phyloP scores from a whole-genome alignment of 2,797 vertebrate species.

The Hydrophis major region DNA sequence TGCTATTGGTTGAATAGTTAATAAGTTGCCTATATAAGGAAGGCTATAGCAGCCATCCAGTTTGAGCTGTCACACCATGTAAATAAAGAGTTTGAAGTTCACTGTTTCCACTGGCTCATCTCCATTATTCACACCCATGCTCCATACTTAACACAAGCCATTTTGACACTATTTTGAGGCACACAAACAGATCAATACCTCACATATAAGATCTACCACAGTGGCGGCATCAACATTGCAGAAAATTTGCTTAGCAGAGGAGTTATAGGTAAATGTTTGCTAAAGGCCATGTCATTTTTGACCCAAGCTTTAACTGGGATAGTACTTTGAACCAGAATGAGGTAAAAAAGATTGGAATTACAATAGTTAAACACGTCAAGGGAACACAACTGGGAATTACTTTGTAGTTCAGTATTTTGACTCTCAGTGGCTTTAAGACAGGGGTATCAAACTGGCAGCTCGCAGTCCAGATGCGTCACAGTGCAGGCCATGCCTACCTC shows the following conservation, averaged over 20 bases:
- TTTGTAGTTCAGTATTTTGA: neutral
- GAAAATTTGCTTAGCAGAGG: neutral
- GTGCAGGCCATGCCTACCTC: too few species aligned
- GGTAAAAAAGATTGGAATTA: neutral
- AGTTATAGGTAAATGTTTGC: neutral
- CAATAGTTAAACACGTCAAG: neutral
- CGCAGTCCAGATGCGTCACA: too few species aligned
- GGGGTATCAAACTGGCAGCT: too few species aligned
- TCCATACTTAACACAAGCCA: neutral
- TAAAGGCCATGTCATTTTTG: neutral
- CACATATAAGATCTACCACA: neutral
- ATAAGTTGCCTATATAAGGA: too few species aligned
- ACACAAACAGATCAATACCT: neutral
- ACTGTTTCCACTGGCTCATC: too few species aligned
- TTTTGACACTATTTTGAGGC: neutral
- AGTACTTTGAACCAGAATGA: neutral
- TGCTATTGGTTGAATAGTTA: too few species aligned
- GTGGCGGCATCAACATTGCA: neutral
- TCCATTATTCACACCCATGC: too few species aligned
- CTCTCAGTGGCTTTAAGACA: neutral
- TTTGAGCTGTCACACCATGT: too few species aligned
- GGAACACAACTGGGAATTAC: neutral
- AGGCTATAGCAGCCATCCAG: too few species aligned
- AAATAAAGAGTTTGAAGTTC: too few species aligned
- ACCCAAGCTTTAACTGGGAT: neutral